These are phyloP conservation scores for Acromyrmex echinatior DNA, from an alignment of 1,140 invertebrate genomes.

Conservation along the genomic window DNA sequence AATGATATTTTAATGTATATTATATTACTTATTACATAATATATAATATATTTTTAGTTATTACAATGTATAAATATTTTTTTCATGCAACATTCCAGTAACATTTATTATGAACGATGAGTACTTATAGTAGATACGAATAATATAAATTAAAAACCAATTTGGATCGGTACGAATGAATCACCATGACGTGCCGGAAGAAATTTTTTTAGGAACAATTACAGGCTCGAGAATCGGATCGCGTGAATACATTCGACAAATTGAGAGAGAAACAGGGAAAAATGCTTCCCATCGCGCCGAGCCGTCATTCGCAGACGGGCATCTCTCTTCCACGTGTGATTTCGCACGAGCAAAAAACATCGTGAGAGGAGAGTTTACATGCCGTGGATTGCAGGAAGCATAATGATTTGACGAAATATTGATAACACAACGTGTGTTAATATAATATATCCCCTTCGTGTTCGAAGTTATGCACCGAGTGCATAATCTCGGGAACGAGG, in stretches of 20 bases:
- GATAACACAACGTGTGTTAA: constrained; percentile 14
- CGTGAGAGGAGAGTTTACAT: constrained; percentile 27
- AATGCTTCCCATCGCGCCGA: constrained; percentile 43
- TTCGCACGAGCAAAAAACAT: constrained; percentile 22
- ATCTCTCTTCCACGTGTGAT: constrained; percentile 54
- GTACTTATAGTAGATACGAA: background rate
- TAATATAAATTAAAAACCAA: constrained; percentile 54
- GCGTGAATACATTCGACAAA: constrained; percentile 61
- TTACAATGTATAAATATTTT: background rate
- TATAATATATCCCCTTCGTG: background rate
- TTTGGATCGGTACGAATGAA: constrained; percentile 32
- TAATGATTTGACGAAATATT: constrained; percentile 42
- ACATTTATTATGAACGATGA: background rate
- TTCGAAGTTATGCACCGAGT: background rate
- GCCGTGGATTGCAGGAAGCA: background rate
- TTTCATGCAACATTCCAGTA: background rate
- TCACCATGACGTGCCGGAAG: constrained; percentile 27
- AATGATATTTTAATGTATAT: background rate
- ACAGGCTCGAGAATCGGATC: constrained; percentile 57
- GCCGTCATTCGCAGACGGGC: constrained; percentile 44
- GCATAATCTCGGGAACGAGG: constrained; percentile 42
- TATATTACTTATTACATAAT: no score
- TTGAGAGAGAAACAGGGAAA: constrained; percentile 38
- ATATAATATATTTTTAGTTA: background rate
- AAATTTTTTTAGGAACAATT: constrained; percentile 54